Evolutionary conservation across 2,797 vertebrate species (phyloP).

Genomic region (Hydrolagus colliei): DNA sequence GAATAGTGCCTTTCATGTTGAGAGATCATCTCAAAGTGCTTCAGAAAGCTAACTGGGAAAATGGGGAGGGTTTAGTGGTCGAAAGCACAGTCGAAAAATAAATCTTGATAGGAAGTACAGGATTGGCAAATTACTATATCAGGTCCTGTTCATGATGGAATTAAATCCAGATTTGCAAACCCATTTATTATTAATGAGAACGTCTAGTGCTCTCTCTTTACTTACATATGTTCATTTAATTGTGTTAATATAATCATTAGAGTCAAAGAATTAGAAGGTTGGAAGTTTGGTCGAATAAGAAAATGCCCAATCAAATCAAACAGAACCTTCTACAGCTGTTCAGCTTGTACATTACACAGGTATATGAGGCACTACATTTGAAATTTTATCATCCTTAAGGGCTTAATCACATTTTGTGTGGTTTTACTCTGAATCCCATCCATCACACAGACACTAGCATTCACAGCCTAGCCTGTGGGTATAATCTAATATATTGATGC

Average conservation of each 20-base stretch:
- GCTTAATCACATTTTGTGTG: not conserved
- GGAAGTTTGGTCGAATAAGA: not conserved
- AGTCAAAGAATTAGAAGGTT: slow-evolving; percentile 12
- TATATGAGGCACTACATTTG: not conserved
- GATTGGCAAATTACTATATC: too few relatives aligned
- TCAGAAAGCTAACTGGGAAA: too few relatives aligned
- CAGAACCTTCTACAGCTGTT: not conserved
- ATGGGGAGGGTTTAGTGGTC: too few relatives aligned
- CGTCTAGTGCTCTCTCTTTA: slow-evolving; percentile 5
- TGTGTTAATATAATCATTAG: slow-evolving; percentile 9
- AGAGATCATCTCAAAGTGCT: too few relatives aligned
- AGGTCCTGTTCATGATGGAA: slow-evolving; percentile 1
- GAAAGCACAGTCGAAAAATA: too few relatives aligned
- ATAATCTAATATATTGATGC: slow-evolving; percentile 15
- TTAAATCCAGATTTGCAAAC: not conserved
- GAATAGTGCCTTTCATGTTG: too few relatives aligned
- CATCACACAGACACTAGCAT: not conserved
- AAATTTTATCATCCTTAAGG: not conserved
- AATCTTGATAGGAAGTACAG: too few relatives aligned
- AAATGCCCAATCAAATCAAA: slow-evolving; percentile 8
- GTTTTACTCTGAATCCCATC: not conserved
- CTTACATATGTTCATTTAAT: slow-evolving; percentile 12
- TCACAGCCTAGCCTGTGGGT: not conserved
- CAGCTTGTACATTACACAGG: not conserved
- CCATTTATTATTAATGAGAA: slow-evolving; percentile 7